Evolutionary conservation across 2,797 vertebrate species (phyloP).

Genomic region (Sebastes reedi): DNA sequence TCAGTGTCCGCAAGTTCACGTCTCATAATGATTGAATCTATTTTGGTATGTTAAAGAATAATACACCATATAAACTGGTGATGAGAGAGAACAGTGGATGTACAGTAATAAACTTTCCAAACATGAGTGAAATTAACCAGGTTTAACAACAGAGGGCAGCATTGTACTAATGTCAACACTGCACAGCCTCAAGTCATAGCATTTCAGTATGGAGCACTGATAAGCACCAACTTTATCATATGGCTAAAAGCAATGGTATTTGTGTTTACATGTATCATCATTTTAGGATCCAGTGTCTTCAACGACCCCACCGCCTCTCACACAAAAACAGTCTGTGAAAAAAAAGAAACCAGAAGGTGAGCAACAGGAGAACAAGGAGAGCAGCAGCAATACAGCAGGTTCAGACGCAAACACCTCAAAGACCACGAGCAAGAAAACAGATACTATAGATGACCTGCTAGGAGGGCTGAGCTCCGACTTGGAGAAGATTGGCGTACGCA

Average conservation of each 20-base stretch:
- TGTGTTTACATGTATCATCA: background rate
- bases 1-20: background rate
- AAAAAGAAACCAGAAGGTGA: constrained; percentile 34
- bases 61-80: background rate
- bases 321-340: constrained; percentile 55
- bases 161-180: constrained; percentile 14
- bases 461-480: constrained; percentile 87
- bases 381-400: background rate
- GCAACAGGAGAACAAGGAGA: constrained; percentile 24
- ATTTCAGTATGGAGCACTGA: background rate
- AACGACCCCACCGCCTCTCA: constrained; percentile 52
- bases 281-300: constrained; percentile 40
- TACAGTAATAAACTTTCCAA: background rate
- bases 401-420: constrained; percentile 11
- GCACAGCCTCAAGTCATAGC: background rate
- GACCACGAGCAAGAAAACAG: constrained; percentile 41
- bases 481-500: constrained; percentile 89
- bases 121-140: background rate
- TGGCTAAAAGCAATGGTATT: background rate
- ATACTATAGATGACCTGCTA: constrained; percentile 86
- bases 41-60: background rate
- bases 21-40: background rate
- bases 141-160: constrained; percentile 77
- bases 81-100: background rate
- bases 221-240: background rate